phyloP scores from a whole-genome alignment of 2,797 vertebrate species.

The Lacerta viridis region DNA sequence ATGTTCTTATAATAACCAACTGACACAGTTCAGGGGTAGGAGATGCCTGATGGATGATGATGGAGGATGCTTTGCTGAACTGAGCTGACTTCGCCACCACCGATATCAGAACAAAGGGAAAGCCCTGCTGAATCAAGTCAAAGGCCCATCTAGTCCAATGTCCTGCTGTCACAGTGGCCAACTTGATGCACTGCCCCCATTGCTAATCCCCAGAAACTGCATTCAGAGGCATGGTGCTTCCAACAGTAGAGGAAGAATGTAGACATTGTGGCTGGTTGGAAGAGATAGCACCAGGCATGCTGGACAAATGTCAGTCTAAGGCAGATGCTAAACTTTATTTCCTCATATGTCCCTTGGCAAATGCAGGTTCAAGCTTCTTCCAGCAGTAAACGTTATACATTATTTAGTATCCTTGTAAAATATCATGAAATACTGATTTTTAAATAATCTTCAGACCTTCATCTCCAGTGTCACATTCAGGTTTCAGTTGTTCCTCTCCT shows the following conservation, averaged over 20 bases:
- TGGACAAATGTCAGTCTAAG: neutral
- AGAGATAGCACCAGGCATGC: neutral
- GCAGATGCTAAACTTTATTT: neutral
- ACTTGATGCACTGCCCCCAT: too few relatives aligned
- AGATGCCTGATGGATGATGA: too few relatives aligned
- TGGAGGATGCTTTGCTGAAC: neutral
- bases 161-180: too few relatives aligned
- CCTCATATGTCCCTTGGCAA: neutral
- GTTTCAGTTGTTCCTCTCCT: fast-evolving
- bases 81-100: neutral
- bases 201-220: too few relatives aligned
- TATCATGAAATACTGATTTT: constrained; percentile 30
- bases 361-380: constrained; percentile 11
- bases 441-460: neutral
- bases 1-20: too few relatives aligned
- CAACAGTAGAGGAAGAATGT: too few relatives aligned
- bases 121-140: too few relatives aligned
- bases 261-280: neutral
- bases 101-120: neutral
- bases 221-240: neutral
- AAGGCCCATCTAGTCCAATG: neutral
- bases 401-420: neutral
- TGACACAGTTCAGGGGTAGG: too few relatives aligned
- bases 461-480: neutral
- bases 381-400: neutral